phyloP scores from a whole-genome alignment of 2,888 invertebrate genomes.

The Patella depressa region DNA sequence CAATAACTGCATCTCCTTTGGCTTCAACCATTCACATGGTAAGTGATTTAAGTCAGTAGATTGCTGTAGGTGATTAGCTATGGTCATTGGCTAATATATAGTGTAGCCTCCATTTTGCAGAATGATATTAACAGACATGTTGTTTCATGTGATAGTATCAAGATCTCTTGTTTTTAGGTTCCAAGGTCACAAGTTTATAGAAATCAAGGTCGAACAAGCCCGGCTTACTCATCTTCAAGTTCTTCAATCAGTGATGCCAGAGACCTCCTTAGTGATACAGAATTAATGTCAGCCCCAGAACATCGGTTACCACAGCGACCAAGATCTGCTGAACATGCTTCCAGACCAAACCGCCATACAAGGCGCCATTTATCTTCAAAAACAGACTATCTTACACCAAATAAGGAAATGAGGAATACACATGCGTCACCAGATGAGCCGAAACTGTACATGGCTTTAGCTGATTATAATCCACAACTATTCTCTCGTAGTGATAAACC shows the following conservation, averaged over 20 bases:
- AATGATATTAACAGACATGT: too few relatives aligned
- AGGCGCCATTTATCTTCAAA: slow-evolving; percentile 7
- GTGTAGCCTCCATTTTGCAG: too few relatives aligned
- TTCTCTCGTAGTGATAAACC: slow-evolving; percentile 60
- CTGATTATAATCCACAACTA: slow-evolving; percentile 60
- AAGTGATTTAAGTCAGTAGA: too few relatives aligned
- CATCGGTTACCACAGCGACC: slow-evolving; percentile 15
- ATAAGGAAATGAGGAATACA: neutral
- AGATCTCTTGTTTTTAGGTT: too few relatives aligned
- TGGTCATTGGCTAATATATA: too few relatives aligned
- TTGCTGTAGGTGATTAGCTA: too few relatives aligned
- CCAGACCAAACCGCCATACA: slow-evolving; percentile 12
- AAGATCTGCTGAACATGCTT: slow-evolving; percentile 18
- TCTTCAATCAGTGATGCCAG: slow-evolving; percentile 46
- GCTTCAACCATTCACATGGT: too few relatives aligned
- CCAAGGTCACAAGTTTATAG: too few relatives aligned
- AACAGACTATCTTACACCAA: slow-evolving; percentile 19
- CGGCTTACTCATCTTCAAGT: slow-evolving; percentile 35
- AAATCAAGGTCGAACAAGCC: neutral
- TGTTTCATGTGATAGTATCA: too few relatives aligned
- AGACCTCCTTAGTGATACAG: slow-evolving; percentile 33
- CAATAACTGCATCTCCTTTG: neutral
- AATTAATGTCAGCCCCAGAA: slow-evolving; percentile 10
- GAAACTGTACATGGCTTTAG: slow-evolving; percentile 49
- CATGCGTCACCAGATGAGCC: slow-evolving; percentile 20